Evolutionary conservation across 2,888 invertebrate species (phyloP), one percentile per base, ranked within the genome.

Genomic region (Sceliomorpha sp.): DNA sequence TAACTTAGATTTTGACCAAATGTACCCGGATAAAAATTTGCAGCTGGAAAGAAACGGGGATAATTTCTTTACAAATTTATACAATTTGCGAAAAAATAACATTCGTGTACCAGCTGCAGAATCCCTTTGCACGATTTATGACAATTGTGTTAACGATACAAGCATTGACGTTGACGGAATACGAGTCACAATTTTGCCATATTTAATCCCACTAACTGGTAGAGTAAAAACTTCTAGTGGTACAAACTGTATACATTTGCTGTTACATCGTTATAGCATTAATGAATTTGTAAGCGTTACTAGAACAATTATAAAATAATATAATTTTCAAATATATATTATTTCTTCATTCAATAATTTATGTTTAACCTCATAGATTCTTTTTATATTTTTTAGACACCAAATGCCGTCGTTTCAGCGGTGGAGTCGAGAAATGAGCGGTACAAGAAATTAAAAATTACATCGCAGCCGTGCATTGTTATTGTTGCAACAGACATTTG

Each of bases 141-240:
- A n/a, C n/a, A n/a, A n/a, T n/a, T n/a, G n/a, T n/a, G n/a, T n/a
- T n/a, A 36, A 60, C 2, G 17, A 36, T n/a, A 2, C 31, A 20
- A 1, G 24, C 10, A 2, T 37, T 15, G 39, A 51, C 20, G 1
- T 60, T 31, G 62, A 62, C 31, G 62, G 45, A 20, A n/a, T n/a
- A n/a, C n/a, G n/a, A n/a, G n/a, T n/a, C n/a, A n/a, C n/a, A n/a
- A n/a, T n/a, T n/a, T n/a, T n/a, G n/a, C n/a, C n/a, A n/a, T n/a
- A n/a, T n/a, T n/a, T n/a, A n/a, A n/a, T n/a, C n/a, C n/a, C n/a
- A n/a, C n/a, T n/a, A n/a, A n/a, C n/a, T n/a, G n/a, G n/a, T n/a
- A n/a, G n/a, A n/a, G n/a, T n/a, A n/a, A n/a, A n/a, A n/a, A n/a
- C n/a, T n/a, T n/a, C n/a, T n/a, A n/a, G n/a, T n/a, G n/a, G n/a